Evolutionary conservation across 2,113 vertebrate species (phyloP).

Genomic region (Periophthalmus modestus): DNA sequence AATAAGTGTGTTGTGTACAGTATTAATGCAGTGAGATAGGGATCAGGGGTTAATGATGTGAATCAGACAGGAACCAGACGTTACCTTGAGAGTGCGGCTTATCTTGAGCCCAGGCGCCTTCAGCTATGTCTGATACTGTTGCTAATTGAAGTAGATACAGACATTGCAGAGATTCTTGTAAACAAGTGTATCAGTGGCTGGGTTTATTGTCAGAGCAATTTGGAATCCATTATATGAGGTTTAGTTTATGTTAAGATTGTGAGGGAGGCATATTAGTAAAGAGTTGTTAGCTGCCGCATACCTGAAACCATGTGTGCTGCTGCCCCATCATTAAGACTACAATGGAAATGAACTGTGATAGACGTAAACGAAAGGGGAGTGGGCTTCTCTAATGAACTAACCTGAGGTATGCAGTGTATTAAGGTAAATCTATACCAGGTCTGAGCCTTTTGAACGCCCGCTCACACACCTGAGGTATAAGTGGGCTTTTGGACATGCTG

Average conservation of each 20-base stretch:
- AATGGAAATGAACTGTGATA: slow-evolving; percentile 73
- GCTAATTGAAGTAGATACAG: slow-evolving; percentile 62
- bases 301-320: slow-evolving; percentile 68
- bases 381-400: slow-evolving; percentile 63
- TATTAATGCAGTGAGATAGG: slow-evolving; percentile 55
- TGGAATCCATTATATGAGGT: slow-evolving; percentile 36
- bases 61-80: slow-evolving; percentile 77
- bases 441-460: slow-evolving; percentile 37
- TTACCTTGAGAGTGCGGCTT: slow-evolving; percentile 57
- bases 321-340: slow-evolving; percentile 60
- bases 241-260: slow-evolving; percentile 22
- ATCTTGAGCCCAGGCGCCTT: slow-evolving; percentile 70
- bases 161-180: slow-evolving; percentile 54
- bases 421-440: slow-evolving; percentile 64
- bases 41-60: slow-evolving; percentile 75
- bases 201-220: slow-evolving; percentile 52
- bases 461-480: slow-evolving; percentile 64
- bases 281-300: slow-evolving; percentile 47
- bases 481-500: slow-evolving; percentile 37
- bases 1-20: slow-evolving; percentile 36
- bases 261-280: slow-evolving; percentile 3
- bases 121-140: slow-evolving; percentile 67
- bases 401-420: slow-evolving; percentile 55
- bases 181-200: slow-evolving; percentile 55
- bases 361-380: slow-evolving; percentile 50